Conservation (phyloP, 2,113 vertebrate species). For the Notarius quadriscutis region DNA sequence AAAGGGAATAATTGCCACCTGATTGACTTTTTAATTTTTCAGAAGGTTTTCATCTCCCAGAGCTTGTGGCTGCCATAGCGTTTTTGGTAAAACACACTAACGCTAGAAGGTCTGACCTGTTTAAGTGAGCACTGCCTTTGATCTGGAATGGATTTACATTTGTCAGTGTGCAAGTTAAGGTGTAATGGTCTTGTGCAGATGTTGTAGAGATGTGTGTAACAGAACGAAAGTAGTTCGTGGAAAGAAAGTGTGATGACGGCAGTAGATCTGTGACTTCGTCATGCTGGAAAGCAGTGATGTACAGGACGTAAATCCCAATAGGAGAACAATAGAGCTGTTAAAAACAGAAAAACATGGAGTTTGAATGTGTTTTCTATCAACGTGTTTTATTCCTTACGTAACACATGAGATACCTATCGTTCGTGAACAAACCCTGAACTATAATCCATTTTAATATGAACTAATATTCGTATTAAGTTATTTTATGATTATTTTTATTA, state of each 20-base stretch:
- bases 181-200: slow-evolving; percentile 9
- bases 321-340: neutral
- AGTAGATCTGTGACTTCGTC: neutral
- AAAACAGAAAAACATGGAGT: neutral
- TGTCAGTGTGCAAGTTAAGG: slow-evolving; percentile 20
- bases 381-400: neutral
- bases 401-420: neutral
- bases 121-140: slow-evolving; percentile 61
- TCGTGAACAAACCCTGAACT: neutral
- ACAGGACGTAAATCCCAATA: neutral
- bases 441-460: neutral
- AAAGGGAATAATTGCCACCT: slow-evolving; percentile 80
- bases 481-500: neutral
- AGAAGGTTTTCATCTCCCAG: slow-evolving; percentile 69
- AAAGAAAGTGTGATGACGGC: neutral
- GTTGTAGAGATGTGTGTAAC: slow-evolving; percentile 2
- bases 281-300: neutral
- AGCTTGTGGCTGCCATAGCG: slow-evolving; percentile 60
- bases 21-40: slow-evolving; percentile 79
- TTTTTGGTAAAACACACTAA: slow-evolving; percentile 70
- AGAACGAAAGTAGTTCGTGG: neutral
- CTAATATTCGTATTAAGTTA: neutral
- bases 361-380: neutral
- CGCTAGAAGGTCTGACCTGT: slow-evolving; percentile 65
- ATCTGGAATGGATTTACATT: slow-evolving; percentile 44